Conservation (phyloP, 2,113 vertebrate species). For the Capreolus pygargus region DNA sequence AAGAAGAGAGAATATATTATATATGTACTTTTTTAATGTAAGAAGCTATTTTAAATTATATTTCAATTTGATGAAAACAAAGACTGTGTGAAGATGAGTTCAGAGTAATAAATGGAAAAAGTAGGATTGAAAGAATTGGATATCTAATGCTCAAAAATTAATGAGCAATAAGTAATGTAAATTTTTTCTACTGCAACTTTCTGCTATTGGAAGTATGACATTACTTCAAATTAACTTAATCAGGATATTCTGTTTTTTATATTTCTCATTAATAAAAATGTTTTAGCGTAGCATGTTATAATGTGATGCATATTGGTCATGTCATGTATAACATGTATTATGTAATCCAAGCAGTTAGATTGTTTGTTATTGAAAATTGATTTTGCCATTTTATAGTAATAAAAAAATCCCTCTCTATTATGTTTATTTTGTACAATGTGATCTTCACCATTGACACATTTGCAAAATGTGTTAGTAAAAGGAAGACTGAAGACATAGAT, state of each 20-base stretch:
- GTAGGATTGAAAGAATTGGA: background rate
- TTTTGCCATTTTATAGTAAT: background rate
- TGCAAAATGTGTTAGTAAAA: slow-evolving; percentile 23
- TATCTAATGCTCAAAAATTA: background rate
- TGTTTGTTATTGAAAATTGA: slow-evolving; percentile 10
- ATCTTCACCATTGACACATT: background rate
- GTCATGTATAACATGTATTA: background rate
- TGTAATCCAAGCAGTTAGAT: background rate
- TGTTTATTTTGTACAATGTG: background rate
- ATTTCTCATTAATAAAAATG: background rate
- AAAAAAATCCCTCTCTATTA: background rate
- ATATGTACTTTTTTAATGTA: background rate
- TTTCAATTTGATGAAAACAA: background rate
- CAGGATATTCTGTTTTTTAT: background rate
- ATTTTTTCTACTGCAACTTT: background rate
- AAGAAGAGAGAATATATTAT: background rate
- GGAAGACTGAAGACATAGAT: background rate
- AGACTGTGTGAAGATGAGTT: background rate
- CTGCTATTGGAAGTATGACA: background rate
- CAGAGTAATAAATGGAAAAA: background rate
- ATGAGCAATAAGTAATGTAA: background rate
- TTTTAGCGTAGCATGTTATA: background rate
- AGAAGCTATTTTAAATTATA: background rate
- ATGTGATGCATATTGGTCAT: background rate
- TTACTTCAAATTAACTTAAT: background rate